These are phyloP conservation scores for Pachyseris speciosa DNA, from an alignment of 64 coral and sea anemone species.

Conservation along the genomic window DNA sequence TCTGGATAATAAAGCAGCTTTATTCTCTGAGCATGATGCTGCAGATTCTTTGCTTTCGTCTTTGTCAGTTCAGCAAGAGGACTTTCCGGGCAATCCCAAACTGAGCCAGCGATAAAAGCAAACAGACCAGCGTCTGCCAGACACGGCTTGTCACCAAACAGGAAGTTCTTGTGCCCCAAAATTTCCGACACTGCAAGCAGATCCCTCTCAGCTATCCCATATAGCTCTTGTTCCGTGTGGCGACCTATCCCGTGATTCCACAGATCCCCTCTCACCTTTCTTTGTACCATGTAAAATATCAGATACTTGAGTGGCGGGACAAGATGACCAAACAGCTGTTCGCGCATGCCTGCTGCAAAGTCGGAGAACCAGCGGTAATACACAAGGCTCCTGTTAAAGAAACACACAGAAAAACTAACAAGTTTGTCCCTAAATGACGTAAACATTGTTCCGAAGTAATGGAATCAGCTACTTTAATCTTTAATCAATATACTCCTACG, in stretches of 20 bases:
- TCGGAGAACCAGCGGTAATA: constrained; percentile 25
- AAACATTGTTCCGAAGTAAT: too few relatives aligned
- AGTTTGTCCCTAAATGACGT: too few relatives aligned
- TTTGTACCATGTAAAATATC: neutral
- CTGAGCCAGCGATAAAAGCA: constrained; percentile 44
- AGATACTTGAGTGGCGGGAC: constrained; percentile 23
- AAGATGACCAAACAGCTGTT: constrained; percentile 13
- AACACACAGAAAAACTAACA: neutral
- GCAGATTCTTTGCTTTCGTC: constrained; percentile 53
- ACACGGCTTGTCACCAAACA: constrained; percentile 68
- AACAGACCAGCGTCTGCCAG: constrained; percentile 67
- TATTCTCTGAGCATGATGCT: constrained; percentile 47
- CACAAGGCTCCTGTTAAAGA: constrained; percentile 37
- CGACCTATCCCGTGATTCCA: constrained; percentile 66
- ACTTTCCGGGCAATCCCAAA: constrained; percentile 19
- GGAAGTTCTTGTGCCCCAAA: constrained; percentile 60
- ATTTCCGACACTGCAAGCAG: constrained; percentile 47
- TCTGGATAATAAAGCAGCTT: constrained; percentile 66
- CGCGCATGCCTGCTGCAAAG: neutral
- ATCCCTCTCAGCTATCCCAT: constrained; percentile 68
- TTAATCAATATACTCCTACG: too few relatives aligned
- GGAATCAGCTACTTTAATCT: too few relatives aligned
- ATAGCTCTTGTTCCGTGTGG: constrained; percentile 61
- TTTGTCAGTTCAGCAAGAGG: constrained; percentile 38
- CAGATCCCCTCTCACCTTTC: constrained; percentile 1